Evolutionary conservation across 2,888 invertebrate genomes (phyloP), one percentile per base, ranked within the genome.

Genomic region (Laspeyria flexula): DNA sequence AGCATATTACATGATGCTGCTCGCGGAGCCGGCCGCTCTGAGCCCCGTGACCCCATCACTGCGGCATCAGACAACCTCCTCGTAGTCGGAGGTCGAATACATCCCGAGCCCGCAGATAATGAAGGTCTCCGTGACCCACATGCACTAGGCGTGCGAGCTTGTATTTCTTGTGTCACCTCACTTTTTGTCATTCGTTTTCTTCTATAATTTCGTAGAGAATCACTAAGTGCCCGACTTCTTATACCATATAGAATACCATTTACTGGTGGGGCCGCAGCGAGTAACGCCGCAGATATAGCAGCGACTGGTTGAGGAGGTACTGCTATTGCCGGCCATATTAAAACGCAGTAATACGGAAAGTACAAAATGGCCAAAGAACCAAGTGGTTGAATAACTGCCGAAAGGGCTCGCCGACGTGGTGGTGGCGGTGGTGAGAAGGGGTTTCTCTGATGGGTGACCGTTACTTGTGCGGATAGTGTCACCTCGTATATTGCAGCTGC

Each of bases 401-500:
- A 93, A 7, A 95, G 81, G 6, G 95, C 95, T 62, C 94, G 93
- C 9, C 94, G 90, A 10, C 94, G 93, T 0, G 95, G 95, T 1
- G 95, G 94, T 0, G 95, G 94, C 21, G 95, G 95, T 37, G 95
- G 93, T 59, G 95, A 94, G 79, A 96, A 96, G 6, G 96, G 96
- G 75, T 96, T 96, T 60, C 96, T 91, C 79, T 96, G 96, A 75
- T 96, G 96, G 0, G 96, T 96, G 68, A 96, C 96, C 40, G 96
- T 96, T 61, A 96, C 96, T 88, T 97, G 96, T 0, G 96, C 96
- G 6, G 96, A 96, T 43, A 97, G 83, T 0, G 96, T 96, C 33
- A 96, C 96, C 90, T 97, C 96, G 86, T 96, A 96, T 64, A 97
- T 96, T 16, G 97, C 96, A 37, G 96, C 96, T 21, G 96, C 96